A percentile compares a stretch with the other conserved stretches of the same genome.
phyloP scores from a whole-genome alignment of 2,888 invertebrate genomes.

The Agriopis marginaria region DNA sequence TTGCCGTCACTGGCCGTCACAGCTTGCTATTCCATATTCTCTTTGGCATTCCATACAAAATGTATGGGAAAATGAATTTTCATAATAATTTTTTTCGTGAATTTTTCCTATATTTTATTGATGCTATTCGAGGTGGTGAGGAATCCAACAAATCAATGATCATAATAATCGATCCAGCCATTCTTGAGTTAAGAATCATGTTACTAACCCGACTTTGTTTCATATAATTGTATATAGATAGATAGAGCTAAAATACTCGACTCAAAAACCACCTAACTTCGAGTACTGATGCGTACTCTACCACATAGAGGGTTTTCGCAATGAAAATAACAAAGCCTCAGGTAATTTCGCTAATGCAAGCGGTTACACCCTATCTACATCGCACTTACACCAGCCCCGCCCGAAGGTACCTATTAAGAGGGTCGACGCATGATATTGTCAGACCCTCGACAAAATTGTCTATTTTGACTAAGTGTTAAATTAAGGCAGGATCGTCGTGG shows the following conservation, averaged over 20 bases:
- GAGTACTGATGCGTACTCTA: slow-evolving; percentile 19
- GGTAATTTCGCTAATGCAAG: slow-evolving; percentile 86
- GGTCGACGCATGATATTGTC: slow-evolving; percentile 73
- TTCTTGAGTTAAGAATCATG: too few relatives aligned
- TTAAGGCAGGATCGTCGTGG: slow-evolving; percentile 59
- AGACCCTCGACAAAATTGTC: slow-evolving; percentile 70
- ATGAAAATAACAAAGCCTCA: slow-evolving; percentile 84
- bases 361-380: slow-evolving; percentile 83
- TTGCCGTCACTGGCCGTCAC: too few relatives aligned
- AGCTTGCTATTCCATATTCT: too few relatives aligned
- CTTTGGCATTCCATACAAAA: too few relatives aligned
- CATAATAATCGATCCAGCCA: too few relatives aligned
- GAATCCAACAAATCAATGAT: too few relatives aligned
- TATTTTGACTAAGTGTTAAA: slow-evolving; percentile 78
- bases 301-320: slow-evolving; percentile 69
- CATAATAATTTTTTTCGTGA: too few relatives aligned
- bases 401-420: slow-evolving; percentile 80
- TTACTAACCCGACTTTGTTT: too few relatives aligned
- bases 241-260: neutral
- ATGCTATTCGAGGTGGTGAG: too few relatives aligned
- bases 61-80: too few relatives aligned
- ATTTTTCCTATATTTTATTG: too few relatives aligned
- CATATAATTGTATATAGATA: too few relatives aligned
- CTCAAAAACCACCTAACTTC: neutral
- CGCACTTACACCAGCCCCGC: slow-evolving; percentile 73